These are phyloP conservation scores for Apus apus DNA, from an alignment of 2,113 vertebrate genomes.

Conservation along the genomic window DNA sequence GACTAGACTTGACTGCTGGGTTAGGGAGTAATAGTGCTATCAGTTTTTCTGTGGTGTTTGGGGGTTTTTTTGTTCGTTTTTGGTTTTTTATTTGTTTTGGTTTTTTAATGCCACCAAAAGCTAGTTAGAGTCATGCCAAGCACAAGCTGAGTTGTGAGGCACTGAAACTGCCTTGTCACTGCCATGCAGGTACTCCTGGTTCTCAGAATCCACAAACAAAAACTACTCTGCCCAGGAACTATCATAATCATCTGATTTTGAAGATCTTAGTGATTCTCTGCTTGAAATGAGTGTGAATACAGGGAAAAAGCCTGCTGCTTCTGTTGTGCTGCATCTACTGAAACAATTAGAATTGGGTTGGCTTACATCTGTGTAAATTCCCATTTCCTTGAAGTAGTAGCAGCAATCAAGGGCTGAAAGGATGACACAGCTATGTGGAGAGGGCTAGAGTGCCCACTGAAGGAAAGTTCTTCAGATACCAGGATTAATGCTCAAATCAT, in stretches of 20 bases:
- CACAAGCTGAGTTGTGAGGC: background rate
- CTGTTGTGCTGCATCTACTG: background rate
- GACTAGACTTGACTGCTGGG: background rate
- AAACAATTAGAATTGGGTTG: background rate
- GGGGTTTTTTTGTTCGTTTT: background rate
- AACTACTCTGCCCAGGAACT: background rate
- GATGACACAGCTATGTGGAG: background rate
- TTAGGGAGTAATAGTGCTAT: background rate
- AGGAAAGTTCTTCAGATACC: background rate
- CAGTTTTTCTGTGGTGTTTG: background rate
- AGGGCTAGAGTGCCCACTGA: background rate
- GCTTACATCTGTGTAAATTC: background rate
- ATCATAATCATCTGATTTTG: background rate
- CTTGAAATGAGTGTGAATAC: background rate
- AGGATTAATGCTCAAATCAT: background rate
- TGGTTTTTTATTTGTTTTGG: background rate
- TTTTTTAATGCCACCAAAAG: background rate
- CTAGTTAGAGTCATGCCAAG: background rate
- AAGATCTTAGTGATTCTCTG: background rate
- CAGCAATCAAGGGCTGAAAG: background rate
- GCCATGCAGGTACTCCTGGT: background rate
- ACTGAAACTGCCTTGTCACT: background rate
- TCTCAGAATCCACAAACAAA: background rate
- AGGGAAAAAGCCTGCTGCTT: background rate
- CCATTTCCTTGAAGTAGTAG: background rate